phyloP scores from a whole-genome alignment of 2,113 vertebrate genomes.

The Psittacula cyanocephala region DNA sequence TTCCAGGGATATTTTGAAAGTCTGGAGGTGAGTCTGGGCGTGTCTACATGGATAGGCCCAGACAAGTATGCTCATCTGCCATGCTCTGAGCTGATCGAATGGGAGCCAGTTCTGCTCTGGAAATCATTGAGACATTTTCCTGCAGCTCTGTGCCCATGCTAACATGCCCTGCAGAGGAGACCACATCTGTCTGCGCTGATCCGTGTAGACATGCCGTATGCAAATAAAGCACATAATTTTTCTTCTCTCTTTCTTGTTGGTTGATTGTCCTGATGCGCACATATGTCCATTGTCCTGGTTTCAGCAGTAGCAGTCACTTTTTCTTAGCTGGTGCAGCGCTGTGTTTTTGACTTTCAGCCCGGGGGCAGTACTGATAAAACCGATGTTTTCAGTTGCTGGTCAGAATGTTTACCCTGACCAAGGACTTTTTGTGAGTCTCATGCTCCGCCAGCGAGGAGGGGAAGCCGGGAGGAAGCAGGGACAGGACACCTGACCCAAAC shows the following conservation, averaged over 20 bases:
- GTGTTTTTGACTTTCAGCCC: no score
- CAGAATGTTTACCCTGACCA: no score
- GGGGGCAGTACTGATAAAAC: no score
- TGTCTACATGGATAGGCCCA: neutral
- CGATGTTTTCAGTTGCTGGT: no score
- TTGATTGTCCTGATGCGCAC: neutral
- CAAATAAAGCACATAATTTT: neutral
- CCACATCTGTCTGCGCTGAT: neutral
- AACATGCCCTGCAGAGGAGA: neutral
- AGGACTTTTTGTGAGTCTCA: no score
- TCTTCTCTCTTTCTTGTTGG: neutral
- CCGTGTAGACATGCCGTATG: neutral
- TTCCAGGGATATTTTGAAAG: conserved; percentile 56
- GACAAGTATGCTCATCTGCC: neutral
- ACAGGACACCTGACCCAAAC: no score
- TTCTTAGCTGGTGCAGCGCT: no score
- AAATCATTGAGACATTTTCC: neutral
- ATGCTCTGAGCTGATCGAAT: neutral
- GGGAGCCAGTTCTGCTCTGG: neutral
- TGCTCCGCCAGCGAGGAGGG: no score
- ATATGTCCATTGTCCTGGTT: no score
- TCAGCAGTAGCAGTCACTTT: no score
- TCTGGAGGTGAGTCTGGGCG: conserved; percentile 7
- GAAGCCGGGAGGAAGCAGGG: no score
- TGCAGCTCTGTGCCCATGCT: neutral